Evolutionary conservation across 2,113 vertebrate species (phyloP).

Genomic region (Chloebia gouldiae): DNA sequence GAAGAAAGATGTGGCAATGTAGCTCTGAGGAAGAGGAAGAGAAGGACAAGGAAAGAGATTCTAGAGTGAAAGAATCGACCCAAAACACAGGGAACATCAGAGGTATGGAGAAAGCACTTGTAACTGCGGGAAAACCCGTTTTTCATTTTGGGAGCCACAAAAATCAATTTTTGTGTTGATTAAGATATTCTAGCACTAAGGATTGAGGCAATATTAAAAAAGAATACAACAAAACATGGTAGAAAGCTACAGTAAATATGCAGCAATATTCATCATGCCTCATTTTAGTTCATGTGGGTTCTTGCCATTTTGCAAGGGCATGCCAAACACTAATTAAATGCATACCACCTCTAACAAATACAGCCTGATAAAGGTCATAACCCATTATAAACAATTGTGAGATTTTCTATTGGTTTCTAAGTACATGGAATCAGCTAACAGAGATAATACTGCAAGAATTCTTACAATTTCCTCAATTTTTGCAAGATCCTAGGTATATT

Average conservation of each 20-base stretch:
- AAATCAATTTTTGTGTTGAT: background rate
- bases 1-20: background rate
- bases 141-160: background rate
- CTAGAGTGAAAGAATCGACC: background rate
- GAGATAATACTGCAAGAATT: background rate
- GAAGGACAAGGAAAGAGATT: background rate
- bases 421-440: background rate
- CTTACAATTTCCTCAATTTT: background rate
- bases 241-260: background rate
- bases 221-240: background rate
- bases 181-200: background rate
- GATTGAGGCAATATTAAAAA: background rate
- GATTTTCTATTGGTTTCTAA: background rate
- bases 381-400: background rate
- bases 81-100: background rate
- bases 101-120: background rate
- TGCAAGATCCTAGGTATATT: background rate
- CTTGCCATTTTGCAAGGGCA: background rate
- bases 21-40: background rate
- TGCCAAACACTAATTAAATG: background rate
- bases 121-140: background rate
- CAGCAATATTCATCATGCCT: background rate
- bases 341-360: background rate
- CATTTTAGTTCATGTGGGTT: background rate
- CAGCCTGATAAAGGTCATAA: conserved; percentile 1